Conservation (phyloP, 2,113 vertebrate species). For the Ophiodon elongatus region DNA sequence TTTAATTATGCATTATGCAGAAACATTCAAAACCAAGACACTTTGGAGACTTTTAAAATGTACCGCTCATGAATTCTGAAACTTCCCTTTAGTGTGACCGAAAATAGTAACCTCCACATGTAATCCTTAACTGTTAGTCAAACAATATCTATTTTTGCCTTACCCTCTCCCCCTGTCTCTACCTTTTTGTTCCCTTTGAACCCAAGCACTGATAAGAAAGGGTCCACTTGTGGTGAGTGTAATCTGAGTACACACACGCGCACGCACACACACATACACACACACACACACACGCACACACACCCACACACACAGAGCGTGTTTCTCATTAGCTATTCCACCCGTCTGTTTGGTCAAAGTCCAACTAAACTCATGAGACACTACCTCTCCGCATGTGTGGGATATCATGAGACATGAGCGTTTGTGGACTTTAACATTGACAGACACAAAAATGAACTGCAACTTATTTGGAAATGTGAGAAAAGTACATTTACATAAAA, state of each 20-base stretch:
- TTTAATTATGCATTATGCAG: not conserved
- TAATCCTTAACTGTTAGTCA: conserved; percentile 48
- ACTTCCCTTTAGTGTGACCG: conserved; percentile 8
- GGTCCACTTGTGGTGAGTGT: conserved; percentile 12
- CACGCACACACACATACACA: not conserved
- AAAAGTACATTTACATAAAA: not conserved
- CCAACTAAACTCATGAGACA: conserved; percentile 65
- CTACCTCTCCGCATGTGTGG: conserved; percentile 35
- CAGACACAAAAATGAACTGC: conserved; percentile 22
- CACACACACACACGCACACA: conserved; percentile 15
- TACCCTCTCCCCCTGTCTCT: too few relatives aligned
- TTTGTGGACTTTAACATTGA: conserved; percentile 69
- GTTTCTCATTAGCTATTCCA: conserved; percentile 44
- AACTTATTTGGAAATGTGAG: conserved; percentile 7
- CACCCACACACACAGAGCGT: not conserved
- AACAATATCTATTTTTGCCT: conserved; percentile 67
- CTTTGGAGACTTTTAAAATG: not conserved
- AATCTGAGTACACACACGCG: conserved; percentile 11
- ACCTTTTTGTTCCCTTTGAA: conserved; percentile 52
- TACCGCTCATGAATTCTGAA: not conserved
- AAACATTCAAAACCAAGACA: not conserved
- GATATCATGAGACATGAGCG: conserved; percentile 61
- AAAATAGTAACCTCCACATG: conserved; percentile 30
- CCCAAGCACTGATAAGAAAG: conserved; percentile 61
- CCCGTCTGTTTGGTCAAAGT: conserved; percentile 59